phyloP scores from a whole-genome alignment of 2,888 invertebrate genomes.

The Altica lythri region DNA sequence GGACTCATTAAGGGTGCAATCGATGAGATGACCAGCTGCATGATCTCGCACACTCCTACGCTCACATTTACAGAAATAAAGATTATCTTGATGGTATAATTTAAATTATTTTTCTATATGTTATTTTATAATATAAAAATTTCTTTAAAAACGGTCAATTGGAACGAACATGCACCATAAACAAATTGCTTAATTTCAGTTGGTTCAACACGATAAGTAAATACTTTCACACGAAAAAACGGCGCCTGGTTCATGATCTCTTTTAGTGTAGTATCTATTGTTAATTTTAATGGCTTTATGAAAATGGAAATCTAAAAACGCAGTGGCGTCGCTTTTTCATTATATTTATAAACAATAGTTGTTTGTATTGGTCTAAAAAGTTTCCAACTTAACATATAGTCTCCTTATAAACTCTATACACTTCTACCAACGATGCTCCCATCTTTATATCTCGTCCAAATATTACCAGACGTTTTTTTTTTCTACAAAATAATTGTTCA shows the following conservation, averaged over 20 bases:
- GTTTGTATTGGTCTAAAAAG: no score
- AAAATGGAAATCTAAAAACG: no score
- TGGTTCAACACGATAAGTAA: background rate
- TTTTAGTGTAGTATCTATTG: constrained; percentile 33
- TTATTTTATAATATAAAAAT: background rate
- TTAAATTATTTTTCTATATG: background rate
- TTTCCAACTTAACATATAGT: no score
- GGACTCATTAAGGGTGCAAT: constrained; percentile 52
- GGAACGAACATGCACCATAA: constrained; percentile 7
- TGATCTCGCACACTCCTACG: constrained; percentile 41
- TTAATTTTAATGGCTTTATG: constrained; percentile 43
- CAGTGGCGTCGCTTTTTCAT: no score
- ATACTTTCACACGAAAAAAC: constrained; percentile 4
- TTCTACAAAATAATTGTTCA: no score
- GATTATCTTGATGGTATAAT: constrained; percentile 12
- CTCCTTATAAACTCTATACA: no score
- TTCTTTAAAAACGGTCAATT: background rate
- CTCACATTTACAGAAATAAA: constrained; percentile 29
- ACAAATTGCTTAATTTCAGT: constrained; percentile 11
- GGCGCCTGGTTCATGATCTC: constrained; percentile 1
- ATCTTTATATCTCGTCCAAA: no score
- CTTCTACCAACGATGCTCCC: no score
- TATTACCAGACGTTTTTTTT: no score
- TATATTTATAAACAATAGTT: no score
- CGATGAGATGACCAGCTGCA: constrained; percentile 53